Evolutionary conservation across 2,113 vertebrate genomes (phyloP), one percentile per base, ranked within the genome.

Genomic region (Speoplatyrhinus poulsoni): DNA sequence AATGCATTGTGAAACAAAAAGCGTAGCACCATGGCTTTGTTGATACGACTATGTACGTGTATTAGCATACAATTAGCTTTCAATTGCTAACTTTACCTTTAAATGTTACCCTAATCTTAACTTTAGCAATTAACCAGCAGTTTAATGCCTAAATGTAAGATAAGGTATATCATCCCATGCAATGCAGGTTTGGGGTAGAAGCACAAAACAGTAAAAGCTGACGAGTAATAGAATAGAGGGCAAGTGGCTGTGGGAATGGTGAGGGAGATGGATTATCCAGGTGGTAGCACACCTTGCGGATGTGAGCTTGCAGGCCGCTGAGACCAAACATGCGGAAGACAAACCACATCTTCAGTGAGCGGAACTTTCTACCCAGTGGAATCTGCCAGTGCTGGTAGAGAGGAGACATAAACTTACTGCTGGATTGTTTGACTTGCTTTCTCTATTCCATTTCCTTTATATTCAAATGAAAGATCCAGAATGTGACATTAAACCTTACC

Each of bases 281-380:
- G 3, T 65, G 13, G 1, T 6, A 3, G 12, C 57, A 33, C 88
- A 94, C 93, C 95, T 96, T 98, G 74, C 95, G 96, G 82, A 99
- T 96, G 68, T 97, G 69, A 19, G 91, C 92, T 87, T 99, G 98
- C 77, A 99, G 91, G 7, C 95, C 95, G 6, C 70, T 89, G 62
- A 96, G 86, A 0, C 98, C 97, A 0, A 96, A 98, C 87, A 96
- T 81, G 65, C 97, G 93, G 70, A 99, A 95, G 19, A 99, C 96
- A 66, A 99, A 99, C 98, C 98, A 99, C 87, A 99, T 75, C 87
- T 99, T 99, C 72, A 99, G 85, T 2, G 98, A 96, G 52, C 96
- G 96, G 81, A 99, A 99, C 75, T 96, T 89, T 69, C 98, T 94
- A 6, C 96, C 98, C 70, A 99, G 84, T 0, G 97, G 96, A 67